These are phyloP conservation scores for Drosophila fuyamai DNA, from an alignment of 1,140 invertebrate genomes.

Conservation along the genomic window DNA sequence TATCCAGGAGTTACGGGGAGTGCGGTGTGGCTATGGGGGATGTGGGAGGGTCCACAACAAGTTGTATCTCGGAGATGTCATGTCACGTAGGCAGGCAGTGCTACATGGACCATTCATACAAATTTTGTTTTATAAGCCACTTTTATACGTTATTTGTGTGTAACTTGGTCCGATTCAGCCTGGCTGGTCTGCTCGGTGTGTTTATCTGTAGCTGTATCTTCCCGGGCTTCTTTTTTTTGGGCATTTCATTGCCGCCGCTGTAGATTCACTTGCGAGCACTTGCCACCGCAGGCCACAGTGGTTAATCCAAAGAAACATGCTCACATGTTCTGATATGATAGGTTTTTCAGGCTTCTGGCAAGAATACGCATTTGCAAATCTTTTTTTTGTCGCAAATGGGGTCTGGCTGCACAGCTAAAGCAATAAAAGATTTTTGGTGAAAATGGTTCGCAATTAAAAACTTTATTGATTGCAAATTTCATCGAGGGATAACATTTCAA, in stretches of 20 bases:
- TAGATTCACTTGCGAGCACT: constrained; percentile 52
- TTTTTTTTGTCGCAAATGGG: no score
- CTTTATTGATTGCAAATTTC: not conserved
- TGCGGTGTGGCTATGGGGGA: not conserved
- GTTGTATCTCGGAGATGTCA: constrained; percentile 75
- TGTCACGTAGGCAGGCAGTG: constrained; percentile 72
- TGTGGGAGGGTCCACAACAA: constrained; percentile 56
- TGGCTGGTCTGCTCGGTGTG: constrained; percentile 20
- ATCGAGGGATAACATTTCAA: not conserved
- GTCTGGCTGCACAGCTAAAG: no score
- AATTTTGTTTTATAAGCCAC: constrained; percentile 83
- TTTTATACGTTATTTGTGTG: constrained; percentile 81
- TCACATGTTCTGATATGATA: no score
- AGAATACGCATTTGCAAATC: no score
- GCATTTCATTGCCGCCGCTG: constrained; percentile 26
- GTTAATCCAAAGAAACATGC: not conserved
- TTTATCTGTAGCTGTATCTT: constrained; percentile 33
- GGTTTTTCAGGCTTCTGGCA: no score
- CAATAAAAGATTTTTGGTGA: no score
- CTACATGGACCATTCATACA: constrained; percentile 82
- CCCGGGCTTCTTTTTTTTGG: constrained; percentile 18
- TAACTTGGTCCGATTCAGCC: constrained; percentile 58
- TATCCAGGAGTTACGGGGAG: constrained; percentile 1
- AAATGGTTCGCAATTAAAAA: no score
- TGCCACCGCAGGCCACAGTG: constrained; percentile 26